Evolutionary conservation across 2,113 vertebrate genomes (phyloP).

Genomic region (Dolichallabes microphthalmus): DNA sequence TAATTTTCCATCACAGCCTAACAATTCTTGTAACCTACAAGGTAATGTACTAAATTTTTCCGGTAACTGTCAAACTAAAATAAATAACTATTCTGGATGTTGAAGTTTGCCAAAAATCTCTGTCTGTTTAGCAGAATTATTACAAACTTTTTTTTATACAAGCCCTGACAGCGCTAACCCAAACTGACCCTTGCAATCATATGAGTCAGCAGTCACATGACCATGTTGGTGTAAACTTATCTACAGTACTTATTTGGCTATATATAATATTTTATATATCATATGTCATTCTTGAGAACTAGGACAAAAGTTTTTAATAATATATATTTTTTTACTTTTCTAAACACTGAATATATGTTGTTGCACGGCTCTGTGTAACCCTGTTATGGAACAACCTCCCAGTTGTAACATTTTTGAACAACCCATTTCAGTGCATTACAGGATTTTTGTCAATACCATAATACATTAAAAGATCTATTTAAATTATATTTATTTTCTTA

Average conservation of each 20-base stretch:
- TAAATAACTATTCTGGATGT: background rate
- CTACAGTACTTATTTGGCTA: background rate
- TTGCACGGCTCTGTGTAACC: too few relatives aligned
- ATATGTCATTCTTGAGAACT: too few relatives aligned
- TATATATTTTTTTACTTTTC: too few relatives aligned
- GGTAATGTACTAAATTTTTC: background rate
- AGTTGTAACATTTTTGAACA: too few relatives aligned
- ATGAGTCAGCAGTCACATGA: background rate
- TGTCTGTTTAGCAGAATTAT: background rate
- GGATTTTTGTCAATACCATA: too few relatives aligned
- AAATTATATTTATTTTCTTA: too few relatives aligned
- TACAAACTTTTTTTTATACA: background rate
- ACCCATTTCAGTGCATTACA: too few relatives aligned
- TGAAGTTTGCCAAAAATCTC: background rate
- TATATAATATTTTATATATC: background rate
- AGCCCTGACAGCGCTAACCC: background rate
- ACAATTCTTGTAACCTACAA: background rate
- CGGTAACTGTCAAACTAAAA: background rate
- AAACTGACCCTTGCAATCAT: background rate
- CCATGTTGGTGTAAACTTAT: background rate
- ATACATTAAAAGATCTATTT: too few relatives aligned
- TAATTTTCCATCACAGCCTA: background rate
- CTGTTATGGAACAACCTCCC: too few relatives aligned
- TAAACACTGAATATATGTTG: too few relatives aligned
- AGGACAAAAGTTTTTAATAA: too few relatives aligned